These are phyloP conservation scores for Stegastes partitus DNA, from an alignment of 2,113 vertebrate species.

Conservation along the genomic window DNA sequence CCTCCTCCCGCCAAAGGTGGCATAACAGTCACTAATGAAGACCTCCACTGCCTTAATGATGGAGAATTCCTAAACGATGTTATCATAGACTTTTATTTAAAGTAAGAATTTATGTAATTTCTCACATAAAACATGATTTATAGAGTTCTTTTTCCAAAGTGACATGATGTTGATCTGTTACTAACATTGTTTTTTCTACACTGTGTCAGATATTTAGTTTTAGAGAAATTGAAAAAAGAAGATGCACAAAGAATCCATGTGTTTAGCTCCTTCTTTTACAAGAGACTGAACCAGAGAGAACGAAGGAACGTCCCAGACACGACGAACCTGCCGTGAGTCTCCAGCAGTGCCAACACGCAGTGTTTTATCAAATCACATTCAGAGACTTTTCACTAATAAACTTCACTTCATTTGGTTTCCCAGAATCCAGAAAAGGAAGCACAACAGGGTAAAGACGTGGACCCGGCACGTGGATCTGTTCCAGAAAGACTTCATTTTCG, in stretches of 20 bases:
- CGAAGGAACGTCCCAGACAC: slow-evolving; percentile 89
- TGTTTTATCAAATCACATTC: neutral
- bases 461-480: slow-evolving; percentile 98
- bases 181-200: slow-evolving; percentile 12
- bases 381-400: too few relatives aligned
- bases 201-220: slow-evolving; percentile 91
- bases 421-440: slow-evolving; percentile 95
- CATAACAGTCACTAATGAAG: slow-evolving; percentile 97
- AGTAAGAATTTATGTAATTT: slow-evolving; percentile 84
- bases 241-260: slow-evolving; percentile 95
- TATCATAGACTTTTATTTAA: slow-evolving; percentile 99
- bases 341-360: slow-evolving; percentile 47
- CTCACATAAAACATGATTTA: too few relatives aligned
- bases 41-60: slow-evolving; percentile 97
- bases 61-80: slow-evolving; percentile 99
- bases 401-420: neutral
- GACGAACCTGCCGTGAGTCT: slow-evolving; percentile 92
- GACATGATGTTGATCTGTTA: neutral
- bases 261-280: slow-evolving; percentile 99
- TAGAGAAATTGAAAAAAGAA: slow-evolving; percentile 95
- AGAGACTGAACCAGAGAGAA: slow-evolving; percentile 97
- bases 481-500: slow-evolving; percentile 99
- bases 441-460: slow-evolving; percentile 98
- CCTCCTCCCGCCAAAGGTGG: slow-evolving; percentile 97
- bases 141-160: too few relatives aligned